These are phyloP conservation scores for Pagetopsis macropterus DNA, from an alignment of 2,797 vertebrate species.

Conservation along the genomic window DNA sequence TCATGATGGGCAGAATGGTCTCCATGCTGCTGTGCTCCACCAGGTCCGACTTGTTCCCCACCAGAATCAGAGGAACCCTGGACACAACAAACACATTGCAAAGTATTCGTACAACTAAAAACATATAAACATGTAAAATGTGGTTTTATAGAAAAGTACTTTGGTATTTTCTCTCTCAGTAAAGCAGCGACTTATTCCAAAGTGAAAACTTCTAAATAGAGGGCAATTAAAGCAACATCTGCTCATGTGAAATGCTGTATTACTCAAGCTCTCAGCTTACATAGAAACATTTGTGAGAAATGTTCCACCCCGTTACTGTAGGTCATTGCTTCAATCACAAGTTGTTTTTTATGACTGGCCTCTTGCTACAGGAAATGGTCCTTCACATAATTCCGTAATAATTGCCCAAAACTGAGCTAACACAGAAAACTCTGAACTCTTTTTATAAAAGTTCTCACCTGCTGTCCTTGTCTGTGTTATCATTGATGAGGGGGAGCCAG, in stretches of 20 bases:
- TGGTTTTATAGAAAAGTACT: not conserved
- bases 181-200: not conserved
- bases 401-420: not conserved
- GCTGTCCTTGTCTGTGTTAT: conserved; percentile 98
- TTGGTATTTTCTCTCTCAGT: not conserved
- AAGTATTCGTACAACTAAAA: not conserved
- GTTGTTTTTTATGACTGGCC: not conserved
- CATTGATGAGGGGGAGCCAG: conserved; percentile 97
- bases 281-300: conserved; percentile 14
- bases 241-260: not conserved
- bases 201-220: not conserved
- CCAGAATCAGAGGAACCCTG: conserved; percentile 95
- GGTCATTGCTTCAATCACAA: conserved; percentile 15
- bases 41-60: conserved; percentile 97
- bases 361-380: not conserved
- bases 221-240: not conserved
- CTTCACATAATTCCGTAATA: conserved; percentile 13
- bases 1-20: conserved; percentile 97
- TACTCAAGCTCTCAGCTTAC: not conserved
- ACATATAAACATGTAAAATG: not conserved
- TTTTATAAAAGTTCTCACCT: conserved; percentile 81
- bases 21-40: conserved; percentile 98
- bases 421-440: not conserved
- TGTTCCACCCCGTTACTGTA: conserved; percentile 7
- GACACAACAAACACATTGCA: not conserved